Base-by-base conservation (phyloP, 64 coral and sea anemone genomes). In the Actinia tenebrosa region DNA sequence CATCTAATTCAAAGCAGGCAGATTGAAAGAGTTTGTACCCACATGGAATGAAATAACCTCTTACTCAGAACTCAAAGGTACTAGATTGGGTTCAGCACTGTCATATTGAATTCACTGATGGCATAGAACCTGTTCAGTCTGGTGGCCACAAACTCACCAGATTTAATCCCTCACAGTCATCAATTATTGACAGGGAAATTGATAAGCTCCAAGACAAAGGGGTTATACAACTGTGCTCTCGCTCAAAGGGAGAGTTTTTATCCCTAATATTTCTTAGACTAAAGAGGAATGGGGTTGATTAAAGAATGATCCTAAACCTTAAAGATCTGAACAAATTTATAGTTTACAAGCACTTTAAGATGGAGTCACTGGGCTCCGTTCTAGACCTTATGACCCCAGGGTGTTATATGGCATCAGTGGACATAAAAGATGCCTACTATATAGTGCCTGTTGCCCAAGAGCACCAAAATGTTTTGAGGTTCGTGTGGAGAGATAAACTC, bases 341-440 rank as follows among this genome's bases (percentile, higher is more conserved):
- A 25, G 87, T 63, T 19, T 88, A 80, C 45, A 16, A 18, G 52
- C 87, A 79, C 52, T 88, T 80, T 27, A 88, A 80, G 56, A 88
- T 88, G 87, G 87, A 88, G 45, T 88, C 64, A 25, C 23, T 87
- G 7, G 68, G 68, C 3, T 87, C 20, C 19, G 68, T 87, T 1
- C 46, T 45, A 77, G 66, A 77, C 1, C 66, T 88, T n/a, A 83
- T 50, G 37, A 83, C 56, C 1, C 59, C 20, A 45, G 79, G 88
- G 59, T 82, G 30, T 20, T 83, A 45, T 50, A 89, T 53, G 79
- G 42, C 79, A 52, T 89, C 79, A 3, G 88, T 54, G 3, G 88
- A 89, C 23, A 89, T 83, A 3, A 89, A 61, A 61, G 79, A 89
- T 89, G 79, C 88, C 79, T 83, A 83, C 60, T 89, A 83, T 25